These are phyloP conservation scores for Dreissena rostriformis DNA, from an alignment of 1,140 invertebrate genomes.

Conservation along the genomic window DNA sequence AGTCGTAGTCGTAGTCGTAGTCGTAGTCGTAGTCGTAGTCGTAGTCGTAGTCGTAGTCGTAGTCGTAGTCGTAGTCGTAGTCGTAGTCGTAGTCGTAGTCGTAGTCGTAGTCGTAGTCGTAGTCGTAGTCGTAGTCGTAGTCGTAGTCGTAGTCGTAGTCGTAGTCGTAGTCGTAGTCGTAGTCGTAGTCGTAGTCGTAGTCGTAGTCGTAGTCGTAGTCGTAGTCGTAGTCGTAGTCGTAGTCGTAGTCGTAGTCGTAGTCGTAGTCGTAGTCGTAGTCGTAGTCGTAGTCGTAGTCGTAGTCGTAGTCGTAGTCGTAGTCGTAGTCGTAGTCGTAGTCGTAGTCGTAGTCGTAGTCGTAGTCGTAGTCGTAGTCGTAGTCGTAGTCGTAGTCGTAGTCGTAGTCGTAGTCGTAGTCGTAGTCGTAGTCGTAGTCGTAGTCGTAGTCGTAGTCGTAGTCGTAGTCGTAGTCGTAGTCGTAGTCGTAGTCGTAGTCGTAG, in stretches of 20 bases:
- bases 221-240: constrained; percentile 27
- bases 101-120: background rate
- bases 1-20: background rate
- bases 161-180: constrained; percentile 44
- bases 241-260: constrained; percentile 30
- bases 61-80: background rate
- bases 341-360: constrained; percentile 43
- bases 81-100: background rate
- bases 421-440: constrained; percentile 34
- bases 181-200: constrained; percentile 35
- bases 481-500: constrained; percentile 2
- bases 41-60: background rate
- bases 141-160: constrained; percentile 43
- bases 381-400: constrained; percentile 40
- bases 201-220: constrained; percentile 35
- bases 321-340: constrained; percentile 26
- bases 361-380: constrained; percentile 45
- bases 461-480: constrained; percentile 15
- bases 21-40: background rate
- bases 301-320: constrained; percentile 35
- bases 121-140: background rate
- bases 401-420: constrained; percentile 20
- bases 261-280: constrained; percentile 32
- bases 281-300: constrained; percentile 30
- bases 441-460: constrained; percentile 17